Evolutionary conservation across 2,113 vertebrate genomes (phyloP).

Genomic region (Chloropsis cyanopogon): DNA sequence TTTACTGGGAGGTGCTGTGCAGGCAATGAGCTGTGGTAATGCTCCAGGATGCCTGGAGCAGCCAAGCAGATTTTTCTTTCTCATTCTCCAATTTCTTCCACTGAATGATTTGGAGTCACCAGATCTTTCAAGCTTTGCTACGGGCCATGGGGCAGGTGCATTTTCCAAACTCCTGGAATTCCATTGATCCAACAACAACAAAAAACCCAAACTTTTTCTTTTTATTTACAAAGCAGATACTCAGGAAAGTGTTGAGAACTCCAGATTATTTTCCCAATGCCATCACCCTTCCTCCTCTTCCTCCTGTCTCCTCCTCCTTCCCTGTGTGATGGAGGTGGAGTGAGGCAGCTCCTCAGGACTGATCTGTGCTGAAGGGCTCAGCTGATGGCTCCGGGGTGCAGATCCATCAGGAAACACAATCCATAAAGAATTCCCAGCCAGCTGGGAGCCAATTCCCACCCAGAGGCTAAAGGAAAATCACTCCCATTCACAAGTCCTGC

Average conservation of each 20-base stretch:
- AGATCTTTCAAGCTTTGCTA: not conserved
- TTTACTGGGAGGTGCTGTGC: not conserved
- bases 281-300: not conserved
- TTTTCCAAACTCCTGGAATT: not conserved
- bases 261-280: not conserved
- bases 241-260: not conserved
- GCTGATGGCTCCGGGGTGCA: not conserved
- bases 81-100: not conserved
- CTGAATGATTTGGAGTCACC: not conserved
- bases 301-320: not conserved
- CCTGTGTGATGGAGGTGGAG: not conserved
- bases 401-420: not conserved
- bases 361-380: not conserved
- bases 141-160: not conserved
- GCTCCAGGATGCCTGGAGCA: not conserved
- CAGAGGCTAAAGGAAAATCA: slow-evolving; percentile 14
- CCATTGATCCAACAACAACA: fast-evolving
- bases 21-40: not conserved
- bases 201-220: fast-evolving
- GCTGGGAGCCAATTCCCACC: not conserved
- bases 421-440: not conserved
- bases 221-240: not conserved
- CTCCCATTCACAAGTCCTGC: not conserved
- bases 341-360: not conserved
- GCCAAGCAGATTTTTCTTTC: not conserved